phyloP scores from a whole-genome alignment of 2,797 vertebrate genomes.

The Fundulus diaphanus region DNA sequence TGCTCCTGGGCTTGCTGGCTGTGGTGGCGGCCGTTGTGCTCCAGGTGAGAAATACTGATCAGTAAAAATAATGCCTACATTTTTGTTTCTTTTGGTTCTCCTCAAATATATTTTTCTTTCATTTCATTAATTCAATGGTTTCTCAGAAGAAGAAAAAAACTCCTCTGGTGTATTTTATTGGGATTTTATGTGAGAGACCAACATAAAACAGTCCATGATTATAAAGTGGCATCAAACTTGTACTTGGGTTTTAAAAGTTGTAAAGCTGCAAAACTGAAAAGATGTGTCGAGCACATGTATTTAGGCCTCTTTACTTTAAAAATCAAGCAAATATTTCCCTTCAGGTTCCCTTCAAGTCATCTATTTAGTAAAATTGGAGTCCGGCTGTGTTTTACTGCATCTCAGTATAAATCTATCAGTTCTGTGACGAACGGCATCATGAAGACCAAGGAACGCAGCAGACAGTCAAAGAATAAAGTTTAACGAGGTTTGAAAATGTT shows the following conservation, averaged over 20 bases:
- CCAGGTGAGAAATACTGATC: conserved; percentile 64
- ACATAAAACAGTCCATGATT: not conserved
- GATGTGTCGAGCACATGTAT: not conserved
- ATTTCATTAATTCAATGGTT: not conserved
- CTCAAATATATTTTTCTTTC: not conserved
- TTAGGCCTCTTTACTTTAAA: not conserved
- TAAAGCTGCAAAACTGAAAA: not conserved
- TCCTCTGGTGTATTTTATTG: not conserved
- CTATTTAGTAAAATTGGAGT: not conserved
- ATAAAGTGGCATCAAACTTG: not conserved
- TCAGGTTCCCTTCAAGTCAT: no score
- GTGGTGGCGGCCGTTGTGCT: conserved; percentile 68
- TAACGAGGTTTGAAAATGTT: no score
- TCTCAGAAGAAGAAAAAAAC: not conserved
- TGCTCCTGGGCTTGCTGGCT: conserved; percentile 62
- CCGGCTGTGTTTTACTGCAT: not conserved
- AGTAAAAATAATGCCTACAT: not conserved
- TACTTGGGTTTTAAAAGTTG: not conserved
- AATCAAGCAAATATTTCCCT: no score
- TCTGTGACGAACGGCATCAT: no score
- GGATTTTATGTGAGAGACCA: not conserved
- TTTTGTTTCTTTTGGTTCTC: not conserved
- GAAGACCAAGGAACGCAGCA: no score
- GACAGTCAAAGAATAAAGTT: no score
- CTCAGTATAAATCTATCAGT: not conserved